Conservation (phyloP, 2,888 invertebrate genomes). For the Lottia scabra region DNA sequence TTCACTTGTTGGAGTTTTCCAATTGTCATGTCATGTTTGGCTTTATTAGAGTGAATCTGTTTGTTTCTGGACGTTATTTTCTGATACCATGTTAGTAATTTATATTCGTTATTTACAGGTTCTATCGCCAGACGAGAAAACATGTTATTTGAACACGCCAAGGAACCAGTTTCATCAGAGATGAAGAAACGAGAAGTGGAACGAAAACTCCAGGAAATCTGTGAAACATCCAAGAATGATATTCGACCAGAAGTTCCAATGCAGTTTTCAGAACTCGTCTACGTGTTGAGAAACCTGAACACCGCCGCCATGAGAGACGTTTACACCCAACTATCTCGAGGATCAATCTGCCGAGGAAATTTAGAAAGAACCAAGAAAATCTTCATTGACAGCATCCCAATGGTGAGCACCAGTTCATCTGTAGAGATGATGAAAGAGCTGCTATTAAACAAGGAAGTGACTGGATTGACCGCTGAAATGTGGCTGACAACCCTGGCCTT, state of each 20-base stretch:
- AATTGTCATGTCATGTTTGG: too few relatives aligned
- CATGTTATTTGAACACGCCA: slow-evolving; percentile 27
- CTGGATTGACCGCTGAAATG: too few relatives aligned
- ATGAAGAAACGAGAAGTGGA: slow-evolving; percentile 27
- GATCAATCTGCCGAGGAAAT: slow-evolving; percentile 42
- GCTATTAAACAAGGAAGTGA: too few relatives aligned
- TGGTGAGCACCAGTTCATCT: slow-evolving; percentile 85
- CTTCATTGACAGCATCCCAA: slow-evolving; percentile 87
- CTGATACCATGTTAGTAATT: too few relatives aligned
- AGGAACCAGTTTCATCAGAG: slow-evolving; percentile 3
- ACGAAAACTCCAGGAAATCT: slow-evolving; percentile 51
- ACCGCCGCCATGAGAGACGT: slow-evolving; percentile 58
- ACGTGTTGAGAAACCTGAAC: slow-evolving; percentile 66
- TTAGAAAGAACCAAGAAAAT: slow-evolving; percentile 47
- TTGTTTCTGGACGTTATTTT: too few relatives aligned
- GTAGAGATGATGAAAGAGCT: slow-evolving; percentile 85
- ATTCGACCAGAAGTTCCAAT: slow-evolving; percentile 69
- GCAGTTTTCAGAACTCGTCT: slow-evolving; percentile 70
- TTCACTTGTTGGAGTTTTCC: too few relatives aligned
- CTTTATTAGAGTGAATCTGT: too few relatives aligned
- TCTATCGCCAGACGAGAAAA: slow-evolving; percentile 71
- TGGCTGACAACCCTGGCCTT: too few relatives aligned
- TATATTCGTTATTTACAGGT: slow-evolving; percentile 42
- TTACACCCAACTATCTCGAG: slow-evolving; percentile 38
- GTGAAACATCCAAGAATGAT: slow-evolving; percentile 58